These are phyloP conservation scores for Reticulitermes speratus DNA, from an alignment of 1,140 invertebrate species.

Conservation along the genomic window DNA sequence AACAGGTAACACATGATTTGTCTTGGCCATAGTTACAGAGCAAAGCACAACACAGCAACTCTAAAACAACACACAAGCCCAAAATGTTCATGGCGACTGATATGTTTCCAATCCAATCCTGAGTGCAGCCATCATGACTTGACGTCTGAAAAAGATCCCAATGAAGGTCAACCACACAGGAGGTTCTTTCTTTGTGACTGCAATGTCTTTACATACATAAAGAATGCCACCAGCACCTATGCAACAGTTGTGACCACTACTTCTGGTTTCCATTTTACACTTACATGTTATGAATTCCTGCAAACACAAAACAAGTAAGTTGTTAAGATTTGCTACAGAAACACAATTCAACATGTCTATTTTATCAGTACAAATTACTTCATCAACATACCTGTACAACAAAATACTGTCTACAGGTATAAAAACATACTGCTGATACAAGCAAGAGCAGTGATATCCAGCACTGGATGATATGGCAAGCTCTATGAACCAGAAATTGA, in stretches of 20 bases:
- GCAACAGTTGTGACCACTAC: neutral
- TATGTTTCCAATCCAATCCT: slow-evolving; percentile 43
- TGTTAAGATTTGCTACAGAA: no score
- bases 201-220: neutral
- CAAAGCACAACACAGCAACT: slow-evolving; percentile 42
- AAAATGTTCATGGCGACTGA: slow-evolving; percentile 43
- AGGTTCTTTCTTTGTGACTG: neutral
- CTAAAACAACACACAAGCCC: slow-evolving; percentile 39
- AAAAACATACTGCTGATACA: no score
- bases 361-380: no score
- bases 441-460: no score
- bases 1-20: neutral
- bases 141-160: slow-evolving; percentile 42
- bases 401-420: no score
- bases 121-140: slow-evolving; percentile 42
- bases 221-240: neutral
- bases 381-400: no score
- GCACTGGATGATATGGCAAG: no score
- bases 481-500: no score
- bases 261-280: neutral
- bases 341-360: no score
- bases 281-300: neutral
- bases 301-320: neutral
- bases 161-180: slow-evolving; percentile 42
- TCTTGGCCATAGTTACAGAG: neutral